phyloP scores from a whole-genome alignment of 2,113 vertebrate genomes.

The Coptodon rendalli region DNA sequence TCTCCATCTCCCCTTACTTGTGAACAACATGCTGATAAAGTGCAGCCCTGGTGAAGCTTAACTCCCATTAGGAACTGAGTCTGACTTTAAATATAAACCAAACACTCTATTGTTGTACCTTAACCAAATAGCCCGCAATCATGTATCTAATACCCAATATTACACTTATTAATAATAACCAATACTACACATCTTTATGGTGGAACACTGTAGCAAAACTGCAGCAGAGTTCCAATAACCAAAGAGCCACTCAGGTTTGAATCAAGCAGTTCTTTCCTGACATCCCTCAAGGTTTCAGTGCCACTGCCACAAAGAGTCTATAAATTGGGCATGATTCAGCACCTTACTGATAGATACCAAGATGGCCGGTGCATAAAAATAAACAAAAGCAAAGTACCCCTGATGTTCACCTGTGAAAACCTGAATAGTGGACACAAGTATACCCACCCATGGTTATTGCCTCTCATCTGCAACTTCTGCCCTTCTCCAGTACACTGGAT shows the following conservation, averaged over 20 bases:
- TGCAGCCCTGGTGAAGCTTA: neutral
- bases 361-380: neutral
- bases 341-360: neutral
- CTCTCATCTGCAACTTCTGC: neutral
- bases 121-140: neutral
- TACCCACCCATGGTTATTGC: neutral
- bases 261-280: accelerated
- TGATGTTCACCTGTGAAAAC: neutral
- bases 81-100: neutral
- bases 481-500: neutral
- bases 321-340: neutral
- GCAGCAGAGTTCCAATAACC: neutral
- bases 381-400: neutral
- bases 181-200: neutral
- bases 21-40: neutral
- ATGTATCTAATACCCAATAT: neutral
- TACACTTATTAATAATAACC: neutral
- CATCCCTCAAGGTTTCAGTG: neutral
- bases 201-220: neutral
- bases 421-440: neutral
- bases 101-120: neutral
- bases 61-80: neutral
- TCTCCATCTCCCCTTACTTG: accelerated
- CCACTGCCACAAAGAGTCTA: neutral
- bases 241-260: neutral